Percentiles rank a stretch among this genome's conserved stretches.
Conservation (phyloP, 2,797 vertebrate genomes). For the Todus mexicanus region DNA sequence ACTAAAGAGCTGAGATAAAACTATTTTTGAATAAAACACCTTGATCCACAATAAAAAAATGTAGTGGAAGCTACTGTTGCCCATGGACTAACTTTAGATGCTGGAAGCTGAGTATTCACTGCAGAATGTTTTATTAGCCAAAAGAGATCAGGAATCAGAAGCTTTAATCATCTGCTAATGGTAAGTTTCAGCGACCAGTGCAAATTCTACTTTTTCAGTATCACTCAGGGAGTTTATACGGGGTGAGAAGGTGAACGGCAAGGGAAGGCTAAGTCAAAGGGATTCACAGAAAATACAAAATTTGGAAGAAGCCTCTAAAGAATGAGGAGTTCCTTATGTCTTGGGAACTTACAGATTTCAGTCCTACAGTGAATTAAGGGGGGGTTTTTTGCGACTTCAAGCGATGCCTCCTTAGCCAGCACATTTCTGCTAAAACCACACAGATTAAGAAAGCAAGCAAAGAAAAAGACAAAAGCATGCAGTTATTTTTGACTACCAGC, state of each 20-base stretch:
- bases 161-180: not conserved
- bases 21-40: not conserved
- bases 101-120: not conserved
- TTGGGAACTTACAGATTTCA: not conserved
- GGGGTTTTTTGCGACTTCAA: not conserved
- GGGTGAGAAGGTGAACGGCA: not conserved
- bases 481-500: not conserved
- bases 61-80: not conserved
- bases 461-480: not conserved
- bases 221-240: not conserved
- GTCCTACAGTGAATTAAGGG: not conserved
- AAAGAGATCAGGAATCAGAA: not conserved
- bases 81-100: not conserved
- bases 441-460: not conserved
- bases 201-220: not conserved
- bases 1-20: not conserved
- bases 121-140: not conserved
- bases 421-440: not conserved
- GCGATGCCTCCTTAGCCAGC: not conserved
- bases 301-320: not conserved
- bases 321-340: not conserved
- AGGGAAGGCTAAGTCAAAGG: not conserved
- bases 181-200: not conserved
- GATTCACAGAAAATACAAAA: not conserved
- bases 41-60: not conserved